These are phyloP conservation scores for Vanacampus margaritifer DNA, from an alignment of 2,113 vertebrate genomes.

Conservation along the genomic window DNA sequence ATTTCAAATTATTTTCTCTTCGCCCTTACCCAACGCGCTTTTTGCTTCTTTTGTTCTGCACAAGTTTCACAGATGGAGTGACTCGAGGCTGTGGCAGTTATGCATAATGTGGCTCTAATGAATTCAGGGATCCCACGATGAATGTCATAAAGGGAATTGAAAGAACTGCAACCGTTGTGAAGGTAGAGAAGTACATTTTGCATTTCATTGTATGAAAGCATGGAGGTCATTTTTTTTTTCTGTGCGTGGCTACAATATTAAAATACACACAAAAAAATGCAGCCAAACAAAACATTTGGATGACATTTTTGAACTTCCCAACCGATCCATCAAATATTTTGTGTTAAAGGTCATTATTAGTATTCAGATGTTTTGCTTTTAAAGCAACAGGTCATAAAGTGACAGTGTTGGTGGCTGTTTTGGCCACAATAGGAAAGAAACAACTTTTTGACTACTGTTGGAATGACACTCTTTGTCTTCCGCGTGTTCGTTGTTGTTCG, in stretches of 20 bases:
- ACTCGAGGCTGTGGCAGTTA: slow-evolving; percentile 64
- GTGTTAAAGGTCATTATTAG: not conserved
- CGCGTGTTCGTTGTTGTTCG: too few species aligned
- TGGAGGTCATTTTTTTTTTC: not conserved
- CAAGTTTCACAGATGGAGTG: slow-evolving; percentile 69
- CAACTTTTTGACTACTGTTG: not conserved
- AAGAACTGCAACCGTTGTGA: slow-evolving; percentile 21
- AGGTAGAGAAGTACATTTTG: slow-evolving; percentile 29
- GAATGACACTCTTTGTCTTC: too few species aligned
- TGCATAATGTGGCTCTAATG: slow-evolving; percentile 66
- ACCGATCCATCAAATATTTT: not conserved
- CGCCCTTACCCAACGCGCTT: slow-evolving; percentile 17
- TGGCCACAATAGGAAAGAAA: too few species aligned
- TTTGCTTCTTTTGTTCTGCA: slow-evolving; percentile 53
- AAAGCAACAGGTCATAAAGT: too few species aligned
- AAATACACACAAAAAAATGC: not conserved
- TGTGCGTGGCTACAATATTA: slow-evolving; percentile 9
- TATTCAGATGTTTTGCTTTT: not conserved
- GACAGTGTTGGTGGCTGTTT: too few species aligned
- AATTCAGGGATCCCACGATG: slow-evolving; percentile 53
- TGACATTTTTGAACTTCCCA: not conserved
- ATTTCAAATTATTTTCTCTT: slow-evolving; percentile 14
- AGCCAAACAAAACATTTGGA: not conserved
- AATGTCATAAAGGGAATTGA: slow-evolving; percentile 43
- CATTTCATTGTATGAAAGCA: slow-evolving; percentile 44